phyloP scores from a whole-genome alignment of 2,888 invertebrate genomes.

The Oconnorella tubifera region DNA sequence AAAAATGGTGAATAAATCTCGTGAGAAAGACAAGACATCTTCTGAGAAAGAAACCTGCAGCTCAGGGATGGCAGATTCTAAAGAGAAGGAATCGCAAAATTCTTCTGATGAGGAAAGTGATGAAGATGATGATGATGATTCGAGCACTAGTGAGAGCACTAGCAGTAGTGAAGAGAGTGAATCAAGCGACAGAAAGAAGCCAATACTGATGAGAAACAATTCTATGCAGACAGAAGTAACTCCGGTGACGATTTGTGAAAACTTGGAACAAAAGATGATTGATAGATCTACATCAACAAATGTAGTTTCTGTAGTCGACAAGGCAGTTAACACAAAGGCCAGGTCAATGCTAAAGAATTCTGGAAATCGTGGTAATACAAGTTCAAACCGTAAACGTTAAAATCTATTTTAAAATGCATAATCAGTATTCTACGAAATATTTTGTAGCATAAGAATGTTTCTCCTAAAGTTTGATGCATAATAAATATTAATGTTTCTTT shows the following conservation, averaged over 20 bases:
- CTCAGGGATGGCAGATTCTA: neutral
- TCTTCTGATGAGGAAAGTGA: neutral
- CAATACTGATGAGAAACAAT: neutral
- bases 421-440: no score
- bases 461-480: no score
- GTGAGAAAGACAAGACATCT: no score
- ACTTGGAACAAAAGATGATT: no score
- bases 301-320: constrained; percentile 3
- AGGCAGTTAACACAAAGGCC: constrained; percentile 15
- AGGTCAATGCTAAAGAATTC: constrained; percentile 9
- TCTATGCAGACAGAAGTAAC: neutral
- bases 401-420: no score
- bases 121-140: neutral
- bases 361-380: no score
- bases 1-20: no score
- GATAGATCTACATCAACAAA: constrained; percentile 6
- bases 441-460: no score
- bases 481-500: no score
- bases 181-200: neutral
- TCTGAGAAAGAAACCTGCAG: no score
- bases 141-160: neutral
- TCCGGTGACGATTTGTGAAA: neutral
- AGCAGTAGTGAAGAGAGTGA: no score
- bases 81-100: neutral
- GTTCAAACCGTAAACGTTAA: no score